These are phyloP conservation scores for Nautilus pompilius DNA, from an alignment of 1,140 invertebrate species.

Conservation along the genomic window DNA sequence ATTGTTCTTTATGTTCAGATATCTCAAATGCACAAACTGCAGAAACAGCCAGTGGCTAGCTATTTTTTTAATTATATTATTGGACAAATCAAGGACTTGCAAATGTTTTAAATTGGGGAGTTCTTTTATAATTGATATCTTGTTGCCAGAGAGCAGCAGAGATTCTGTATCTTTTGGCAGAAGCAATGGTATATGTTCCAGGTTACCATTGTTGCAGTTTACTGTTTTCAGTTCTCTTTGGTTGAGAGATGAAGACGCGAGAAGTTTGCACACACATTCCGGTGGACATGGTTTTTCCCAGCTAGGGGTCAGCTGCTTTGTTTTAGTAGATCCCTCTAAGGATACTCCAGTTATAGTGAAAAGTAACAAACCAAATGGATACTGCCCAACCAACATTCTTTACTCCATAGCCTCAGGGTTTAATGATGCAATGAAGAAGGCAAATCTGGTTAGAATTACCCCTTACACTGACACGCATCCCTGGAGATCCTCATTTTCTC, in stretches of 20 bases:
- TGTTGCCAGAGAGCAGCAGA: conserved; percentile 33
- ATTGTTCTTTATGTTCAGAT: conserved; percentile 37
- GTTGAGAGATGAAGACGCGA: conserved; percentile 3
- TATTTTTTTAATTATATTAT: conserved; percentile 29
- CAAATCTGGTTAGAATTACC: too few species aligned
- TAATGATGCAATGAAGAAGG: too few species aligned
- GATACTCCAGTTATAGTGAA: too few species aligned
- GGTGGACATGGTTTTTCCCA: conserved; percentile 10
- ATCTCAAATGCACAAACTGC: conserved; percentile 24
- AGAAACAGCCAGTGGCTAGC: conserved; percentile 30
- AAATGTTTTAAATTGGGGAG: conserved; percentile 24
- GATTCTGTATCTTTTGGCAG: conserved; percentile 33
- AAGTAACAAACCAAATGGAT: too few species aligned
- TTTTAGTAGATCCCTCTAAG: too few species aligned
- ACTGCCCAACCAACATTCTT: too few species aligned
- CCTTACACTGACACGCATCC: too few species aligned
- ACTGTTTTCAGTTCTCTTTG: conserved; percentile 23
- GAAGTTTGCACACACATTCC: conserved; percentile 19
- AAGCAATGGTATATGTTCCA: conserved; percentile 21
- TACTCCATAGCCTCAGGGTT: too few species aligned
- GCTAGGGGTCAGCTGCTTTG: too few species aligned
- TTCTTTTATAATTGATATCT: conserved; percentile 23
- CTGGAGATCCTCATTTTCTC: too few species aligned
- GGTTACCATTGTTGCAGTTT: conserved; percentile 29
- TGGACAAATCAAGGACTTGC: conserved; percentile 34